Conservation (phyloP, 2,797 vertebrate genomes). For the Urosaurus nigricauda region DNA sequence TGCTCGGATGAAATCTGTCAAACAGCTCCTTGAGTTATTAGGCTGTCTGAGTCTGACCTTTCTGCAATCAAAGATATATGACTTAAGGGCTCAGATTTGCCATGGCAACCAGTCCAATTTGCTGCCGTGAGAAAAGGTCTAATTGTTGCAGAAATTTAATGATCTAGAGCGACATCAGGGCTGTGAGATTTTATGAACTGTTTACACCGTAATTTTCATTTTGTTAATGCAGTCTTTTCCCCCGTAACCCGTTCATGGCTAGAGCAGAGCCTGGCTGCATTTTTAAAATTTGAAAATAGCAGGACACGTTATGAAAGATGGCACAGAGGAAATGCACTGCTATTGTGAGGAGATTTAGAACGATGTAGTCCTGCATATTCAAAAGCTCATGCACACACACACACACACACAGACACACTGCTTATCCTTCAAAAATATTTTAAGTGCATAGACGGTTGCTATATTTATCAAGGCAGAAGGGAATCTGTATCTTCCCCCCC, state of each 20-base stretch:
- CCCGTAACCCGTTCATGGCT: slow-evolving; percentile 85
- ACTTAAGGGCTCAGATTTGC: slow-evolving; percentile 99
- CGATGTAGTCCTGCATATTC: slow-evolving; percentile 16
- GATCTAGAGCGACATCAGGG: slow-evolving; percentile 99
- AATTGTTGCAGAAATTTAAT: slow-evolving; percentile 99
- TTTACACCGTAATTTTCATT: slow-evolving; percentile 99
- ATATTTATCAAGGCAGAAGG: slow-evolving; percentile 76
- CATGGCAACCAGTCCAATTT: slow-evolving; percentile 99
- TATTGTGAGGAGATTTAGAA: slow-evolving; percentile 68
- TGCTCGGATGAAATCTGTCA: slow-evolving; percentile 99
- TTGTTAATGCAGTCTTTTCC: slow-evolving; percentile 97
- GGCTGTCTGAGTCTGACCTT: slow-evolving; percentile 99
- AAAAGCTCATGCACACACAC: slow-evolving; percentile 41
- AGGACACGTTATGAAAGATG: slow-evolving; percentile 64
- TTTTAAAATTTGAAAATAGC: slow-evolving; percentile 79
- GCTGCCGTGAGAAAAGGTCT: slow-evolving; percentile 99
- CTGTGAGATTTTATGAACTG: slow-evolving; percentile 99
- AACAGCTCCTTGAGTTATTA: slow-evolving; percentile 99
- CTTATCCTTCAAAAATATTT: slow-evolving; percentile 80
- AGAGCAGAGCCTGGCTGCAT: slow-evolving; percentile 80
- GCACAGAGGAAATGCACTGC: slow-evolving; percentile 65
- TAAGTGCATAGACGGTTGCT: slow-evolving; percentile 79
- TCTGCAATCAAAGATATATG: slow-evolving; percentile 99
- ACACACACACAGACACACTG: slow-evolving; percentile 62
- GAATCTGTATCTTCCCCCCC: slow-evolving; percentile 62